These are phyloP conservation scores for Rynchops niger DNA, from an alignment of 2,113 vertebrate species.

Conservation along the genomic window DNA sequence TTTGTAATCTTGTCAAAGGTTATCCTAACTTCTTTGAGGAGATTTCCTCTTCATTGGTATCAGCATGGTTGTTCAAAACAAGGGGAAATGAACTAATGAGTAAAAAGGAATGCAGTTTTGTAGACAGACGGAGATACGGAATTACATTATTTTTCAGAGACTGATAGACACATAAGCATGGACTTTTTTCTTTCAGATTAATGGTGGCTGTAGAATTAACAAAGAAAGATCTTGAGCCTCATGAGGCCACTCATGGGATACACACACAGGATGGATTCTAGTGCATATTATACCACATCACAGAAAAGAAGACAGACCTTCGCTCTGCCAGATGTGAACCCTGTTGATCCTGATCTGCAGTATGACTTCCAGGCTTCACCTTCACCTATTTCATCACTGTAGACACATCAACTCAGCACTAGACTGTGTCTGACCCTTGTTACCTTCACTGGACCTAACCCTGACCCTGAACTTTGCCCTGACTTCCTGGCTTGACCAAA, in stretches of 20 bases:
- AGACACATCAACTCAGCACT: not conserved
- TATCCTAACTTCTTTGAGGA: not conserved
- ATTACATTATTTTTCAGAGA: not conserved
- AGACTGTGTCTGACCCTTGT: not conserved
- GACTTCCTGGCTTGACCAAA: not conserved
- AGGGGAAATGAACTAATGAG: not conserved
- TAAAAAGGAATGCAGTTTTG: not conserved
- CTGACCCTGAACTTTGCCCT: not conserved
- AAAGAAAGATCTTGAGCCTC: not conserved
- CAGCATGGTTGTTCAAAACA: not conserved
- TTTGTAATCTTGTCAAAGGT: not conserved
- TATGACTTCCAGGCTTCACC: not conserved
- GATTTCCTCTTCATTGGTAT: not conserved
- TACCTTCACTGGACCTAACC: not conserved
- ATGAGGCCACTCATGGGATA: not conserved
- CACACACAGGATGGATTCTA: not conserved
- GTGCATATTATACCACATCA: rapidly evolving
- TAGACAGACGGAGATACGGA: not conserved
- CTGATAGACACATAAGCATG: not conserved
- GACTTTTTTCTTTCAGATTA: not conserved
- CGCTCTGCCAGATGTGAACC: not conserved
- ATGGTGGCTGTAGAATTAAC: not conserved
- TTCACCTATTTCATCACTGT: not conserved
- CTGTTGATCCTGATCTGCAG: not conserved
- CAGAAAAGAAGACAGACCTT: not conserved